These are phyloP conservation scores for Yponomeuta malinellus DNA, from an alignment of 2,888 invertebrate genomes.

Conservation along the genomic window DNA sequence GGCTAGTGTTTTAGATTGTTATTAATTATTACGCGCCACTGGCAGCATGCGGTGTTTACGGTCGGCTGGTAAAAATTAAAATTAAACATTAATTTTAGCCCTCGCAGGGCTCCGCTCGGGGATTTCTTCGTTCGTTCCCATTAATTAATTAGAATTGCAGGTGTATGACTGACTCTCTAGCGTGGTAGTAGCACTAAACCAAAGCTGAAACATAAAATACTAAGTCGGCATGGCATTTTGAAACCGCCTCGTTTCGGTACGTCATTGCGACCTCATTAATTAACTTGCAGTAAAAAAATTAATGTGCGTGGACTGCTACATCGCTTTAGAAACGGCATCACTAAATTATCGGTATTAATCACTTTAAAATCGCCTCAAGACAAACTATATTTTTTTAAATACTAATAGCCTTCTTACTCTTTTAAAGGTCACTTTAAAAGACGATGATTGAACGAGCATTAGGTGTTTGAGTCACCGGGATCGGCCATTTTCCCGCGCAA, in stretches of 20 bases:
- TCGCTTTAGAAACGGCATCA: background rate
- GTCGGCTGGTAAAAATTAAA: conserved; percentile 57
- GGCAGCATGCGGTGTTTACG: conserved; percentile 44
- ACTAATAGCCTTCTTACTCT: background rate
- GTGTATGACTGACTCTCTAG: background rate
- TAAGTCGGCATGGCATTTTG: background rate
- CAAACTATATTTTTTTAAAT: background rate
- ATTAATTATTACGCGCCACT: conserved; percentile 51
- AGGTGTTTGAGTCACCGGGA: background rate
- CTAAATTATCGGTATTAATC: background rate
- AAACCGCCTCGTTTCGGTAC: background rate
- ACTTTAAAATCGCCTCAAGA: background rate
- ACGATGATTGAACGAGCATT: background rate
- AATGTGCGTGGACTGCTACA: background rate
- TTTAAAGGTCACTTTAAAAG: background rate
- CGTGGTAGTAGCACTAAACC: background rate
- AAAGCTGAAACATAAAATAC: background rate
- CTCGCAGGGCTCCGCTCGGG: conserved; percentile 38
- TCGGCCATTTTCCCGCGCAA: conserved; percentile 32
- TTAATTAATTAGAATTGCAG: conserved; percentile 31
- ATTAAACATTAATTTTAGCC: conserved; percentile 66
- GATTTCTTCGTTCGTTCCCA: conserved; percentile 26
- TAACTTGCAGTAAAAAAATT: background rate
- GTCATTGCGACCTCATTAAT: background rate
- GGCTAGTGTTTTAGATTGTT: conserved; percentile 40